A percentile compares a stretch with the other conserved stretches of the same genome.
Conservation (phyloP, 2,797 vertebrate genomes). For the Cryptoblepharus egeriae region DNA sequence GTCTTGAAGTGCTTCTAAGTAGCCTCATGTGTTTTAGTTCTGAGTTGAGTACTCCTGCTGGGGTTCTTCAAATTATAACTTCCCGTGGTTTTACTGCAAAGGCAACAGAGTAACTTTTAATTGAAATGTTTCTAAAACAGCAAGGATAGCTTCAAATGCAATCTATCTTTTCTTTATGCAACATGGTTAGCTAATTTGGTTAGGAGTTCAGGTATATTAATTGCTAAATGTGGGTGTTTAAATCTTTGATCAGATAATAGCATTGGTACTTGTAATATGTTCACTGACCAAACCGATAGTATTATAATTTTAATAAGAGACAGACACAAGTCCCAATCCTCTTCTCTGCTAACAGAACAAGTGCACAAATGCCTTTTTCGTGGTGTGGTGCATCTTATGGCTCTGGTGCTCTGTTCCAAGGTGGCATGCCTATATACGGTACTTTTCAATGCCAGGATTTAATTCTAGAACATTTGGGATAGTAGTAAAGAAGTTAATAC, state of each 20-base stretch:
- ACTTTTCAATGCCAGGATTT: too few species aligned
- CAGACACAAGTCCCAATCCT: background rate
- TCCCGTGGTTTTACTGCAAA: slow-evolving; percentile 28
- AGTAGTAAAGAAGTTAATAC: background rate
- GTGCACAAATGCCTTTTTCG: too few species aligned
- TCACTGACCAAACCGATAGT: background rate
- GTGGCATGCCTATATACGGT: too few species aligned
- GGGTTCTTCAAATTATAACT: slow-evolving; percentile 17
- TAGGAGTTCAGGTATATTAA: slow-evolving; percentile 4
- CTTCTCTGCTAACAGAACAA: too few species aligned
- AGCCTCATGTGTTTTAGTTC: slow-evolving; percentile 2
- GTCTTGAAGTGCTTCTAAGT: slow-evolving; percentile 10
- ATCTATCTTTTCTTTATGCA: background rate
- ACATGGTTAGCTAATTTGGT: background rate
- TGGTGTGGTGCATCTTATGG: too few species aligned
- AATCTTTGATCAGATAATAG: background rate
- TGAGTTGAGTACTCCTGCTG: slow-evolving; percentile 5
- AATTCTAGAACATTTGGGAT: background rate
- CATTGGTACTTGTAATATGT: background rate
- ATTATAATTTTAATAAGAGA: background rate
- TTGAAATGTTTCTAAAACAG: slow-evolving; percentile 10
- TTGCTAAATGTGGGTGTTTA: background rate
- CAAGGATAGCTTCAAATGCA: background rate
- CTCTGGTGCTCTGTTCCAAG: background rate
- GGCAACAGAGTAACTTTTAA: slow-evolving; percentile 19